Conservation (phyloP, 1,140 invertebrate species). For the Drosophila arizonae region DNA sequence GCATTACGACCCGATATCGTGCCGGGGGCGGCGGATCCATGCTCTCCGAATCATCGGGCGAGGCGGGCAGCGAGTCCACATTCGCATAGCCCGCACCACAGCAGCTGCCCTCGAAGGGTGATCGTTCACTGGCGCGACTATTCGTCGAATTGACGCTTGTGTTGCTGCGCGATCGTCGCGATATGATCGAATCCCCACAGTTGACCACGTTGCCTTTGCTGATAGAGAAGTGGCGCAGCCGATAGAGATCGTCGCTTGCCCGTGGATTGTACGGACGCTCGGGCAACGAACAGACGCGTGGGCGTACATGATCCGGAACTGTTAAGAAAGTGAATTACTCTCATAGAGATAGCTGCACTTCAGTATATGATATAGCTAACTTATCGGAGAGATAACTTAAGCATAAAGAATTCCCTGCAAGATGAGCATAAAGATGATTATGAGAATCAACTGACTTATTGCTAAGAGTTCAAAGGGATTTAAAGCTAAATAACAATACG, state of each 20-base stretch:
- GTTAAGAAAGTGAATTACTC: not conserved
- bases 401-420: no score
- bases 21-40: constrained; percentile 74
- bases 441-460: no score
- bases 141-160: constrained; percentile 92
- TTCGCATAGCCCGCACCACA: constrained; percentile 90
- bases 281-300: constrained; percentile 91
- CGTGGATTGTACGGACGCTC: constrained; percentile 92
- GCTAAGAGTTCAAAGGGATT: no score
- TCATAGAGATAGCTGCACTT: no score
- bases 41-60: constrained; percentile 84
- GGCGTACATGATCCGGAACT: constrained; percentile 92
- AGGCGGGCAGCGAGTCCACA: constrained; percentile 86
- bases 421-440: no score
- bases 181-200: constrained; percentile 94
- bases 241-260: constrained; percentile 91
- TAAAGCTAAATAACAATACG: no score
- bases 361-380: no score
- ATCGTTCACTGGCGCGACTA: constrained; percentile 90
- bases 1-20: constrained; percentile 89
- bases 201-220: constrained; percentile 93
- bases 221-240: constrained; percentile 94
- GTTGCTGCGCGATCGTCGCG: constrained; percentile 90
- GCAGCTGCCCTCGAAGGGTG: constrained; percentile 92
- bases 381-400: no score